Evolutionary conservation across 2,113 vertebrate genomes (phyloP).

Genomic region (Perccottus glenii): DNA sequence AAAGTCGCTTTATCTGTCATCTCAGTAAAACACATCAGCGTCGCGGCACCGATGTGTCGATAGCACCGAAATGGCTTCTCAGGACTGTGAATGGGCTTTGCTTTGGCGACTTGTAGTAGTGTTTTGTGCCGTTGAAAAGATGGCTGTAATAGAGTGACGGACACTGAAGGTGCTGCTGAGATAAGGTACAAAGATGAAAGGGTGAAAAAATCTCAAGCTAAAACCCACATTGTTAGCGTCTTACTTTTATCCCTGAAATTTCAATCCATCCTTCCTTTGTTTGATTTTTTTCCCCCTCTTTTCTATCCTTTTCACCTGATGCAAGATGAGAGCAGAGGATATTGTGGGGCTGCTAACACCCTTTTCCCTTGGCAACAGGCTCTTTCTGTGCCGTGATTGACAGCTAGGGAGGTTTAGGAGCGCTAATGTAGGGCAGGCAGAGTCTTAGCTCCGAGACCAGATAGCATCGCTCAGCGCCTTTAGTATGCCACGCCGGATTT

Average conservation of each 20-base stretch:
- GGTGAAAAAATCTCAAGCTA: slow-evolving; percentile 33
- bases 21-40: slow-evolving; percentile 29
- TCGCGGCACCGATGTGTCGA: slow-evolving; percentile 35
- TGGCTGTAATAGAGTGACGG: slow-evolving; percentile 39
- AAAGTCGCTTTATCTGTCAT: slow-evolving; percentile 20
- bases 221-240: slow-evolving; percentile 29
- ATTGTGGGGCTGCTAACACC: slow-evolving; percentile 66
- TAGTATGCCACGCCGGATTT: slow-evolving; percentile 73
- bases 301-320: slow-evolving; percentile 54
- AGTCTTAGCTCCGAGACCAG: slow-evolving; percentile 72
- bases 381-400: slow-evolving; percentile 71
- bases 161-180: not conserved
- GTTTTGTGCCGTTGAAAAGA: slow-evolving; percentile 40
- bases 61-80: slow-evolving; percentile 33
- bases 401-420: slow-evolving; percentile 73
- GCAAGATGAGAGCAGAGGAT: slow-evolving; percentile 66
- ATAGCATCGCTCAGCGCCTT: slow-evolving; percentile 77
- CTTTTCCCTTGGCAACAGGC: slow-evolving; percentile 62
- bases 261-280: slow-evolving; percentile 45
- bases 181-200: slow-evolving; percentile 46
- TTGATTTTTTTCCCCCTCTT: slow-evolving; percentile 8
- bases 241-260: slow-evolving; percentile 22
- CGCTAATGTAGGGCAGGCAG: slow-evolving; percentile 78
- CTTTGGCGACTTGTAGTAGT: slow-evolving; percentile 20
- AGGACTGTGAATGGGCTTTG: slow-evolving; percentile 36